Conservation (phyloP, 2,888 invertebrate genomes). For the Ashinkailepas kermadecensis region DNA sequence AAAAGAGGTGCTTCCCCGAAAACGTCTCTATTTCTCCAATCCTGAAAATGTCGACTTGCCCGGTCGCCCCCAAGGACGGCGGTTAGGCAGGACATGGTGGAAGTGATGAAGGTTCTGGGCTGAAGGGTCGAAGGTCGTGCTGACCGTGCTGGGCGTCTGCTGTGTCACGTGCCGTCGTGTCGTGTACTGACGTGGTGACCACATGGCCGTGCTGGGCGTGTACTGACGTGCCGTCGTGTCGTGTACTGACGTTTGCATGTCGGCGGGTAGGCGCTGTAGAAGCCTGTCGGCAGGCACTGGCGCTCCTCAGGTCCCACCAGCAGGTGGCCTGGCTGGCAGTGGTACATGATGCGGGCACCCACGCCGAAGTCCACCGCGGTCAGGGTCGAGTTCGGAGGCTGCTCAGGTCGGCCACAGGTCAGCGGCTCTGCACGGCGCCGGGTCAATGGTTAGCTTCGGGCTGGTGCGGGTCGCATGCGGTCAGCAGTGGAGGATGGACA, state of each 20-base stretch:
- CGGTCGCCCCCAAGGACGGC: too few species aligned
- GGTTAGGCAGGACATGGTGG: too few species aligned
- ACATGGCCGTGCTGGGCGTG: too few species aligned
- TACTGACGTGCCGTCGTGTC: too few species aligned
- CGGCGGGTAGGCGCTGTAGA: conserved; percentile 87
- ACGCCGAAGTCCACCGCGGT: conserved; percentile 65
- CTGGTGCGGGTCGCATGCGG: not conserved
- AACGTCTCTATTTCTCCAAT: too few species aligned
- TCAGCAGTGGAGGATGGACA: not conserved
- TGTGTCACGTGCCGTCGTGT: too few species aligned
- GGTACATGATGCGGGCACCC: conserved; percentile 72
- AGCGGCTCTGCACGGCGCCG: conserved; percentile 61
- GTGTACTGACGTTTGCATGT: conserved; percentile 74
- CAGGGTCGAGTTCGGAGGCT: conserved; percentile 89
- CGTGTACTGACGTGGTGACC: too few species aligned
- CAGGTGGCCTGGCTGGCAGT: conserved; percentile 76
- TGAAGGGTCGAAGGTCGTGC: too few species aligned
- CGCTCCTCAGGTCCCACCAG: conserved; percentile 75
- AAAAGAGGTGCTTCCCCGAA: too few species aligned
- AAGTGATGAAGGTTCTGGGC: too few species aligned
- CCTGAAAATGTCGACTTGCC: too few species aligned
- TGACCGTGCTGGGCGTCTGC: too few species aligned
- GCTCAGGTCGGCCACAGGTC: conserved; percentile 83
- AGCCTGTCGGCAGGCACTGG: conserved; percentile 81
- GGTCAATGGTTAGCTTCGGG: not conserved